Evolutionary conservation across 1,140 invertebrate genomes (phyloP).

Genomic region (Laupala kohalensis): DNA sequence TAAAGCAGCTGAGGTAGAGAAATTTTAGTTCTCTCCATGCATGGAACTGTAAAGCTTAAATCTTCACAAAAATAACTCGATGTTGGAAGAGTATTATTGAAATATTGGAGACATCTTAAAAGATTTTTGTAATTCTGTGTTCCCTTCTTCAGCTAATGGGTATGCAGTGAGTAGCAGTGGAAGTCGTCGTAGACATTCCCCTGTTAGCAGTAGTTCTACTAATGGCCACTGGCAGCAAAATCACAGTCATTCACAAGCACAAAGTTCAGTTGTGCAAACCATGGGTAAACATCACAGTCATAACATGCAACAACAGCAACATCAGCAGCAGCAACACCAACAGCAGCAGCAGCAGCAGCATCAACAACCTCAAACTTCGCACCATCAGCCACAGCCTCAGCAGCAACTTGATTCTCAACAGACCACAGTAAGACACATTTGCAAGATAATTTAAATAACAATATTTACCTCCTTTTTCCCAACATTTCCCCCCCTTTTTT

Average conservation of each 20-base stretch:
- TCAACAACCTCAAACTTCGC: background rate
- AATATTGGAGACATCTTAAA: too few species aligned
- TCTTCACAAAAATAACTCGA: too few species aligned
- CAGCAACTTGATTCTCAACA: background rate
- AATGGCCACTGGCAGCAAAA: slow-evolving; percentile 39
- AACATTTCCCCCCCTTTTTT: too few species aligned
- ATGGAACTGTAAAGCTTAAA: too few species aligned
- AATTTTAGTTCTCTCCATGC: too few species aligned
- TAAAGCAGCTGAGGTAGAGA: too few species aligned
- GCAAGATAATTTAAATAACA: too few species aligned
- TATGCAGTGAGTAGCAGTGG: slow-evolving; percentile 14
- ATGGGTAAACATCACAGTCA: slow-evolving; percentile 12
- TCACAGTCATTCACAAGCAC: slow-evolving; percentile 30
- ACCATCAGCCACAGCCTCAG: background rate
- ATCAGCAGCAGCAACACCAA: slow-evolving; percentile 35
- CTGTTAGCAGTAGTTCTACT: slow-evolving; percentile 24
- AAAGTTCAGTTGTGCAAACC: slow-evolving; percentile 1
- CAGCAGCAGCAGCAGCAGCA: slow-evolving; percentile 9
- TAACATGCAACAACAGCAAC: slow-evolving; percentile 28
- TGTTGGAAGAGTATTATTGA: too few species aligned
- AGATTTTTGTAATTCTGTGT: background rate
- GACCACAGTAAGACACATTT: too few species aligned
- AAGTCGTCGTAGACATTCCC: slow-evolving; percentile 32
- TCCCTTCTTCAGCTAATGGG: background rate
- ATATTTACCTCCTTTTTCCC: too few species aligned